Evolutionary conservation across 1,140 invertebrate genomes (phyloP).

Genomic region (Psix sp.): DNA sequence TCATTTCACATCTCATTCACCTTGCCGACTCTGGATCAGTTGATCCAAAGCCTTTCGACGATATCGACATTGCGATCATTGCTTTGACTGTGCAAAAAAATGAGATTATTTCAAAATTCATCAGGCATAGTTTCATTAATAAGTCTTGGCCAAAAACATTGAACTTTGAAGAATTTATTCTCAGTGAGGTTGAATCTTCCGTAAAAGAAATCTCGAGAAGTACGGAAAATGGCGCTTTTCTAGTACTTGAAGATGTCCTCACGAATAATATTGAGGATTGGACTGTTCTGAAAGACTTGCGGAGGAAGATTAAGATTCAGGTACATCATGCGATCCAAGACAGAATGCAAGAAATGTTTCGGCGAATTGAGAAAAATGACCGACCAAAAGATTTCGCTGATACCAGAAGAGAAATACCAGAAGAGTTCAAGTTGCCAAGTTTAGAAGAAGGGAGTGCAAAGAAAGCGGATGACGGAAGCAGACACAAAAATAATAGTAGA

Average conservation of each 20-base stretch:
- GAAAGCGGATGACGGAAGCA: background rate
- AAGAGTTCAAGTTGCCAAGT: too few relatives aligned
- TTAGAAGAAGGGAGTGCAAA: slow-evolving; percentile 4
- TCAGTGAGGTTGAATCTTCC: slow-evolving; percentile 13
- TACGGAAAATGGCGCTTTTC: background rate
- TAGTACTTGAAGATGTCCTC: slow-evolving; percentile 7
- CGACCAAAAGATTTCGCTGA: background rate
- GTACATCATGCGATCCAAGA: slow-evolving; percentile 4
- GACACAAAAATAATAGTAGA: slow-evolving; percentile 11
- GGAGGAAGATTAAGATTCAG: slow-evolving; percentile 1
- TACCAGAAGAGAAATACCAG: background rate
- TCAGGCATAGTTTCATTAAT: background rate
- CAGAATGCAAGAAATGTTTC: slow-evolving; percentile 2
- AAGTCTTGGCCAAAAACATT: slow-evolving; percentile 19
- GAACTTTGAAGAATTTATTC: slow-evolving; percentile 24
- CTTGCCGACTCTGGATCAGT: slow-evolving; percentile 10
- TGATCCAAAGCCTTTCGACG: slow-evolving; percentile 7
- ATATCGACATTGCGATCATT: slow-evolving; percentile 18
- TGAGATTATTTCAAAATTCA: slow-evolving; percentile 1
- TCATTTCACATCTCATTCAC: slow-evolving; percentile 59
- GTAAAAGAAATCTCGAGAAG: slow-evolving; percentile 8
- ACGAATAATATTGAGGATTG: slow-evolving; percentile 4
- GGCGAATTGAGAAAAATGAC: background rate
- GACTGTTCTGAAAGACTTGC: slow-evolving; percentile 12
- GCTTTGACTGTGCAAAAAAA: slow-evolving; percentile 5